Evolutionary conservation across 2,113 vertebrate genomes (phyloP).

Genomic region (Emydura subglobosa): DNA sequence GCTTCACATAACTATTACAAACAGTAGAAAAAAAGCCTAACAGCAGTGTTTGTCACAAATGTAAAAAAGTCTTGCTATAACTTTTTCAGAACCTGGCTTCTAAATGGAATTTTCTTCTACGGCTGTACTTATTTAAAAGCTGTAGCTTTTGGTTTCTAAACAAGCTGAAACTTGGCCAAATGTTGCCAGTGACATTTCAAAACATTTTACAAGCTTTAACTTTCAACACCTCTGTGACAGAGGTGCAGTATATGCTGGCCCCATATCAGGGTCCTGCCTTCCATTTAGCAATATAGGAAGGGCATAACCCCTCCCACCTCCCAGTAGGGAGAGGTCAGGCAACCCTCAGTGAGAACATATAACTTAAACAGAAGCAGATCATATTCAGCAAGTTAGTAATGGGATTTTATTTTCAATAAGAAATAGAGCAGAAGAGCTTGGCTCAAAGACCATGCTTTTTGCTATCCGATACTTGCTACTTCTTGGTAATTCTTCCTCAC

Average conservation of each 20-base stretch:
- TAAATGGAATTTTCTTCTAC: neutral
- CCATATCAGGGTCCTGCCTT: neutral
- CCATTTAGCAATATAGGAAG: neutral
- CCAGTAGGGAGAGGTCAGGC: neutral
- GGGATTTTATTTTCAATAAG: neutral
- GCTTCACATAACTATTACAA: neutral
- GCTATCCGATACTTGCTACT: fast-evolving
- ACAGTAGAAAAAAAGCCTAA: neutral
- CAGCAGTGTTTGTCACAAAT: neutral
- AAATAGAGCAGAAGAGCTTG: fast-evolving
- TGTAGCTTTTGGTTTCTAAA: neutral
- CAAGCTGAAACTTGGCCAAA: neutral
- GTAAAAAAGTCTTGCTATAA: neutral
- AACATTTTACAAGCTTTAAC: neutral
- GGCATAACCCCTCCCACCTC: neutral
- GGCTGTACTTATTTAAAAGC: neutral
- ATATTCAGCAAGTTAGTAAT: neutral
- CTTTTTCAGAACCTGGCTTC: neutral
- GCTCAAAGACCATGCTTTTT: neutral
- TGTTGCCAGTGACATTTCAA: neutral
- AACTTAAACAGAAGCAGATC: neutral
- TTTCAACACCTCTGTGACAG: neutral
- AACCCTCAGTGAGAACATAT: neutral
- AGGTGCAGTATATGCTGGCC: neutral
- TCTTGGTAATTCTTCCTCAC: neutral